Evolutionary conservation across 2,888 invertebrate species (phyloP).

Genomic region (Ophion obscuratus): DNA sequence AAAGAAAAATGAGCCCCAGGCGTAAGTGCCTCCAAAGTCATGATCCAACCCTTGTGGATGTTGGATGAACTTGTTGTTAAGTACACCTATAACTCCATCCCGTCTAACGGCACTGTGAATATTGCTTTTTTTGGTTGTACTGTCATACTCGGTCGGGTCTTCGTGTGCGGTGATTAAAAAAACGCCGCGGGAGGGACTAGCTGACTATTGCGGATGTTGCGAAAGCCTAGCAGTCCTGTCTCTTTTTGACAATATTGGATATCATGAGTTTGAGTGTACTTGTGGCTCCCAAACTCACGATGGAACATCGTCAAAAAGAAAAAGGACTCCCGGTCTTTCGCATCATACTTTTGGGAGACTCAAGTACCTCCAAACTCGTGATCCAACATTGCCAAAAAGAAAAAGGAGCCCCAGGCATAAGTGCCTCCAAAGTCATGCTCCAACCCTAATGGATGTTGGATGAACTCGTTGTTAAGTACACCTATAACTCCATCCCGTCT

Average conservation of each 20-base stretch:
- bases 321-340: too few species aligned
- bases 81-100: slow-evolving; percentile 38
- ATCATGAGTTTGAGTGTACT: too few species aligned
- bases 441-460: slow-evolving; percentile 8
- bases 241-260: too few species aligned
- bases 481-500: slow-evolving; percentile 38
- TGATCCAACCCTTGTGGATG: neutral
- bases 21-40: neutral
- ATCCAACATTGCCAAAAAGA: neutral
- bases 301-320: too few species aligned
- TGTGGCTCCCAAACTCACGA: too few species aligned
- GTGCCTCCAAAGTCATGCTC: neutral
- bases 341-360: too few species aligned
- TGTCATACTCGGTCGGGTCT: slow-evolving; percentile 7
- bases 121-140: slow-evolving; percentile 12
- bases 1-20: too few species aligned
- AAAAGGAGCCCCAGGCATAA: neutral
- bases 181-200: too few species aligned
- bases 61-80: slow-evolving; percentile 39
- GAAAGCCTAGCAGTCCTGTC: too few species aligned
- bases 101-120: slow-evolving; percentile 31
- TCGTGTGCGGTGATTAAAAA: too few species aligned
- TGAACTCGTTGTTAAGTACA: slow-evolving; percentile 37
- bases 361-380: neutral
- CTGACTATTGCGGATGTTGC: too few species aligned